Percentiles rank a stretch among this genome's conserved stretches.
Conservation (phyloP, 92 coral and sea anemone species). For the Parazoanthus darwini region DNA sequence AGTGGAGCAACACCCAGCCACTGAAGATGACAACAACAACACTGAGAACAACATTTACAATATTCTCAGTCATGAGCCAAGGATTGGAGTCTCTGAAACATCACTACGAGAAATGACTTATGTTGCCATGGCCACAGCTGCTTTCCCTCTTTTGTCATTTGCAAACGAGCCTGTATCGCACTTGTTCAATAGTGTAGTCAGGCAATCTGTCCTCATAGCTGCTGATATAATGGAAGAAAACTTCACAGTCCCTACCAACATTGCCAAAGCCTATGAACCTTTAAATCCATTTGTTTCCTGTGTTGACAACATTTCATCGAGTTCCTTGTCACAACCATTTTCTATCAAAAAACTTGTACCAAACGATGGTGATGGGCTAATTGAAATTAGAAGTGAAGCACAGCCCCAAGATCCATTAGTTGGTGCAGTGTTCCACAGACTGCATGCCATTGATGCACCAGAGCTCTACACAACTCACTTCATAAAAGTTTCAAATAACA, state of each 20-base stretch:
- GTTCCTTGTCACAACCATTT: conserved; percentile 18
- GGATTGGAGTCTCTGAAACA: conserved; percentile 25
- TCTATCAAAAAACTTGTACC: conserved; percentile 18
- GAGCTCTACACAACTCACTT: conserved; percentile 22
- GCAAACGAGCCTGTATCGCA: conserved; percentile 20
- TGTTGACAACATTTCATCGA: conserved; percentile 23
- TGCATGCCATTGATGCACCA: conserved; percentile 39
- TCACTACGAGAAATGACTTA: conserved; percentile 46
- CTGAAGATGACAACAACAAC: not conserved
- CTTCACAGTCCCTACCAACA: too few species aligned
- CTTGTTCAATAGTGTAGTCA: conserved; percentile 11
- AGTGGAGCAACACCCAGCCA: too few species aligned
- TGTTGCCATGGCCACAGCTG: conserved; percentile 28
- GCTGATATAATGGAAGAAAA: not conserved
- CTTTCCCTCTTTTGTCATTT: conserved; percentile 44
- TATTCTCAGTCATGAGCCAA: conserved; percentile 6
- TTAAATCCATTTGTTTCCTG: conserved; percentile 35
- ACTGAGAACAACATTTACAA: conserved; percentile 21
- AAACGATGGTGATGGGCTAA: conserved; percentile 47
- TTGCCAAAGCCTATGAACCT: not conserved
- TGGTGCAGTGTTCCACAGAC: conserved; percentile 36
- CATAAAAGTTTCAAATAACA: not conserved
- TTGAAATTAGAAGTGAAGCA: not conserved
- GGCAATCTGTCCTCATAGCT: conserved; percentile 18
- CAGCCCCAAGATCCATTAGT: conserved; percentile 20